phyloP scores from a whole-genome alignment of 2,888 invertebrate genomes.

The Aporophyla lueneburgensis region DNA sequence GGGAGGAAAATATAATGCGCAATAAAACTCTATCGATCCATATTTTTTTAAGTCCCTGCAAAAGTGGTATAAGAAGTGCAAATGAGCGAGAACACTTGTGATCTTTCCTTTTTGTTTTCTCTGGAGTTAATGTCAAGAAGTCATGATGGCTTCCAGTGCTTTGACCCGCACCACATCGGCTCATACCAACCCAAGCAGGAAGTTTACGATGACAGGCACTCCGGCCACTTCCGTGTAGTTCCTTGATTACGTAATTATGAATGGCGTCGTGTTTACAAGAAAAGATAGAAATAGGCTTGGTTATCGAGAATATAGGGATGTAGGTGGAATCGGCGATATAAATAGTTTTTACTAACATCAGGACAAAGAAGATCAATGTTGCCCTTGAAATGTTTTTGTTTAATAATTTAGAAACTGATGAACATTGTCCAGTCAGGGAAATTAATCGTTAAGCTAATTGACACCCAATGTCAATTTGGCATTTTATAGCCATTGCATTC shows the following conservation, averaged over 20 bases:
- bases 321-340: background rate
- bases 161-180: constrained; percentile 7
- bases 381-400: too few species aligned
- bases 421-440: background rate
- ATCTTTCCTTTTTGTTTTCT: constrained; percentile 22
- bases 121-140: constrained; percentile 17
- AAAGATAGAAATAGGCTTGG: background rate
- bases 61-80: background rate
- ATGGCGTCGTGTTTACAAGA: constrained; percentile 12
- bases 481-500: background rate
- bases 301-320: background rate
- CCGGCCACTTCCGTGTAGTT: constrained; percentile 27
- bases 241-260: constrained; percentile 23
- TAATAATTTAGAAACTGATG: background rate
- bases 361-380: background rate
- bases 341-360: too few species aligned
- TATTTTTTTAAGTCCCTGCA: too few species aligned
- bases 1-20: too few species aligned
- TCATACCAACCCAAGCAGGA: constrained; percentile 3
- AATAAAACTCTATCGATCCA: too few species aligned
- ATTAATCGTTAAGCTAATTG: background rate
- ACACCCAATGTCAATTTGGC: too few species aligned
- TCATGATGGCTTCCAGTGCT: background rate
- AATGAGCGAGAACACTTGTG: background rate
- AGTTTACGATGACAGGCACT: constrained; percentile 26